Base-by-base conservation (phyloP, 2,888 invertebrate species). In the Mesoligia furuncula region DNA sequence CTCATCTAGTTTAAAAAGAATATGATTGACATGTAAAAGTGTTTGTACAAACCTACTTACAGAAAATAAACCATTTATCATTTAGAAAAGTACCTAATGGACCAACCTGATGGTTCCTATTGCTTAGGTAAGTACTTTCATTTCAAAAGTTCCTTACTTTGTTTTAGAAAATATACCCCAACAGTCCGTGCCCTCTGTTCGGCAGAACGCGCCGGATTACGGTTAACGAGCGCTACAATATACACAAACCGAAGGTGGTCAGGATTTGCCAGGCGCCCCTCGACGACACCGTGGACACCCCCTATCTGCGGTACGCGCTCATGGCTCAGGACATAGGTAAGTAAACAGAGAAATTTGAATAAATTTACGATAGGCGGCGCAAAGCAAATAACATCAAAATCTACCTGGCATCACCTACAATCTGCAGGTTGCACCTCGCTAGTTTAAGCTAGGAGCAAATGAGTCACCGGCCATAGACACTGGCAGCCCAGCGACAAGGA, bases 201-300 rank as follows among this genome's bases (percentile, higher is more conserved):
- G 91, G 90, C 0, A 89, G 89, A 1, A 83, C 87, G 0, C 91
- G 89, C 0, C 87, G 86, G 3, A 85, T 94, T 17, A 89, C 88
- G 0, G 79, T 93, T 2, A 91, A 90, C 3, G 90, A 91, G 31
- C 85, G 89, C 0, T 79, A 84, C 5, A 82, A 73, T 4, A 68
- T 84, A 6, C 79, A 36, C 4, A 75, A 79, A 0, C 87, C 90
- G 0, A 79, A 83, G 7, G 92, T 93, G 39, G 93, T 95, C 51
- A 88, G 94, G 68, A 86, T 95, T 75, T 95, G 95, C 75, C 92
- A 93, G 81, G 95, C 94, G 0, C 93, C 93, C 0, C 68, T 95
- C 0, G 94, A 95, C 42, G 90, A 91, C n/a, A 71, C 69, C 3
- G 94, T 91, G 0, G 90, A 93, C 13, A 93, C 93, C 0, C 90